These are phyloP conservation scores for Neolamprologus falcicula DNA, from an alignment of 2,113 vertebrate species.

Conservation along the genomic window DNA sequence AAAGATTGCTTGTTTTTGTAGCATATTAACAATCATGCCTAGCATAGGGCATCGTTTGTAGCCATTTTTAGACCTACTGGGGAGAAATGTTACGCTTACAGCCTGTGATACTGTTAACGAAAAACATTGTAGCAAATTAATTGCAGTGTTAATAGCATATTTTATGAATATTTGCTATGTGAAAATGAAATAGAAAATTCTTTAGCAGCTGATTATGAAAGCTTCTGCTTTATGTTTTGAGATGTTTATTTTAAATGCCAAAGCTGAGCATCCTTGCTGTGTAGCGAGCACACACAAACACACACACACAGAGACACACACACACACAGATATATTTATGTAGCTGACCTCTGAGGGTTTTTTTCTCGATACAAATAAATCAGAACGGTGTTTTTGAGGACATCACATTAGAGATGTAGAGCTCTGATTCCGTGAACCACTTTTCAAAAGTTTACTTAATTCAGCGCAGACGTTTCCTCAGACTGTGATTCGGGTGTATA, in stretches of 20 bases:
- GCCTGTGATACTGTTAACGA: background rate
- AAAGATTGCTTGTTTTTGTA: slow-evolving; percentile 28
- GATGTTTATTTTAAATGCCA: slow-evolving; percentile 18
- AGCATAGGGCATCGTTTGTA: slow-evolving; percentile 6
- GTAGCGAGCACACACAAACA: background rate
- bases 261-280: slow-evolving; percentile 38
- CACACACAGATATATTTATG: background rate
- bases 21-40: slow-evolving; percentile 7
- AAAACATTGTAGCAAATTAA: slow-evolving; percentile 12
- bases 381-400: background rate
- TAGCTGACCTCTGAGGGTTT: slow-evolving; percentile 6
- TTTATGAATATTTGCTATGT: slow-evolving; percentile 30
- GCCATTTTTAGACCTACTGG: slow-evolving; percentile 14
- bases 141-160: slow-evolving; percentile 2
- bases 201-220: slow-evolving; percentile 22
- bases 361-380: background rate
- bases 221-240: slow-evolving; percentile 25
- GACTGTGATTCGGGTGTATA: slow-evolving; percentile 43
- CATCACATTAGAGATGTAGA: background rate
- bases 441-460: background rate
- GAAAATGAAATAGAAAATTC: background rate
- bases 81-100: background rate
- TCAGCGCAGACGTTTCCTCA: background rate
- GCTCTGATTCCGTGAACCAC: background rate
- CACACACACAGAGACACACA: background rate